Conservation (phyloP, 1,140 invertebrate species). For the Drosophila repleta region DNA sequence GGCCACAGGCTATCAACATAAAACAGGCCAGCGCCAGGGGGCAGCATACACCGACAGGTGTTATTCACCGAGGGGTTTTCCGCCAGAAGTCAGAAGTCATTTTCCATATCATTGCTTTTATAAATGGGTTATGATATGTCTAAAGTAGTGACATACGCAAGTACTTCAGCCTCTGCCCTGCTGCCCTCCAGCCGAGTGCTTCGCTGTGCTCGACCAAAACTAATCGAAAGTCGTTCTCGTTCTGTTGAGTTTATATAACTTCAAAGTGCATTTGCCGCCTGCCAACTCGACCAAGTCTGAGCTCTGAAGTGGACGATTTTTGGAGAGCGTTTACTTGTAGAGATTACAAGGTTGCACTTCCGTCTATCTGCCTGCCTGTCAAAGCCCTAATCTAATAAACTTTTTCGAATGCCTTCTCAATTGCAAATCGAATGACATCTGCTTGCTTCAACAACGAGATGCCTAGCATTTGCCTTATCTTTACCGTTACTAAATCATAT, state of each 20-base stretch:
- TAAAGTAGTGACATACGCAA: conserved; percentile 39
- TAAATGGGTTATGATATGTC: conserved; percentile 27
- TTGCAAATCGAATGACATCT: conserved; percentile 4
- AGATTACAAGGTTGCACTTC: conserved; percentile 39
- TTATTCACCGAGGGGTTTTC: conserved; percentile 24
- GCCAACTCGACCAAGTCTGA: conserved; percentile 26
- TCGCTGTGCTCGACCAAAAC: conserved; percentile 10
- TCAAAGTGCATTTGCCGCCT: conserved; percentile 42
- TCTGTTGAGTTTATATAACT: conserved; percentile 35
- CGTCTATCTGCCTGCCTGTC: conserved; percentile 10
- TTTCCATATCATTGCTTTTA: conserved; percentile 37
- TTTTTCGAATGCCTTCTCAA: conserved; percentile 28
- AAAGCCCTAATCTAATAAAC: conserved; percentile 30
- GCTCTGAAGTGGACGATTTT: conserved; percentile 32
- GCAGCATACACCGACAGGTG: conserved; percentile 27
- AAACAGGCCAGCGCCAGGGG: conserved; percentile 1
- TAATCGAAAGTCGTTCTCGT: conserved; percentile 37
- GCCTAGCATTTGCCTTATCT: not conserved
- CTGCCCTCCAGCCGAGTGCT: conserved; percentile 3
- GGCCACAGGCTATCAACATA: conserved; percentile 16
- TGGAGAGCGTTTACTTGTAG: conserved; percentile 37
- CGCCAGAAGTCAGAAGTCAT: conserved; percentile 15
- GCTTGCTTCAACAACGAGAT: conserved; percentile 1
- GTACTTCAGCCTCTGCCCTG: conserved; percentile 32
- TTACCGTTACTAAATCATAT: too few species aligned